Base-by-base conservation (phyloP, 2,113 vertebrate genomes). In the Dipodomys ordii region DNA sequence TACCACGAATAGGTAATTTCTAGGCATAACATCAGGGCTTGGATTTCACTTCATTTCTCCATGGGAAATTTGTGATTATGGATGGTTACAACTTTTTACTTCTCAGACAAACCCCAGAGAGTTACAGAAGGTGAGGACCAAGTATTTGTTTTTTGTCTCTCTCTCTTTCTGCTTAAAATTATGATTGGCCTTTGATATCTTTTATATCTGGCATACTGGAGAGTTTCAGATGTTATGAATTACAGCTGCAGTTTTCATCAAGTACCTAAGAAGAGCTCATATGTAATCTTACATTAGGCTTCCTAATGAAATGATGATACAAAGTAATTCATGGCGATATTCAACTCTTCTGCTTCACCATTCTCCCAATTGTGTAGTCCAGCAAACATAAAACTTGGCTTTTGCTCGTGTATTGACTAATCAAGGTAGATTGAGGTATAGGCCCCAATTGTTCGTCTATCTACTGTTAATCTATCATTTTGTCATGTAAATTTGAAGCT, bases 211-310 rank as follows among this genome's bases (percentile, higher is more conserved):
- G 7, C 23, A 95, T 3, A 1, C 92, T 89, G 16, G 22, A 96
- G 80, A 39, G 95, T 88, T 78, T 91, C 68, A 72, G 1, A 49
- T 53, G 27, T 93, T 95, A 72, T 76, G 65, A 73, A 90, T 73
- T 80, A 90, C 25, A 68, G 95, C 7, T 64, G 57, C 81, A 46
- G 82, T 85, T 94, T 95, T 94, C 88, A 94, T 94, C 53, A 95
- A 57, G n/a, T 64, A 87, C 65, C 44, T 64, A 88, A 80, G 71
- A 67, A 69, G 27, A 91, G 8, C 49, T 65, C 0, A 1, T 93
- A 92, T 88, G 72, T 44, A n/a, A 46, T 69, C 71, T 91, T 53
- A 6, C 3, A 88, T 94, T 83, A 92, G 83, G 65, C 39, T 74
- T 92, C 16, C 69, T 88, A 74, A 88, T 80, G 69, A 87, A 57